These are phyloP conservation scores for Ecliptopera silaceata DNA, from an alignment of 2,888 invertebrate species.

Conservation along the genomic window DNA sequence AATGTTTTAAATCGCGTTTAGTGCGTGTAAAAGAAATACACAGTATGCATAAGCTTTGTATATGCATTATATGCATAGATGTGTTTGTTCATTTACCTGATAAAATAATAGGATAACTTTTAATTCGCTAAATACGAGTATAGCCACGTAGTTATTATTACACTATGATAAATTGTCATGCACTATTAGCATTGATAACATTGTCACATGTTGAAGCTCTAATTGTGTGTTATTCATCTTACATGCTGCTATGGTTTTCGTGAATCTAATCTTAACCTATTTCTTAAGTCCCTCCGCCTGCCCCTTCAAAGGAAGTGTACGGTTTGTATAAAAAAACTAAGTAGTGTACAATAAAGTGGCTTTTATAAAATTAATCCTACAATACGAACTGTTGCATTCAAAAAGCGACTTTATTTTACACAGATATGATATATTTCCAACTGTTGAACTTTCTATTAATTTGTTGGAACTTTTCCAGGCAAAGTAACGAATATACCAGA, in stretches of 20 bases:
- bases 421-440: constrained; percentile 6
- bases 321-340: constrained; percentile 64
- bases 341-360: constrained; percentile 49
- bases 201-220: constrained; percentile 3
- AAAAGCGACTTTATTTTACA: constrained; percentile 46
- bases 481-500: constrained; percentile 99
- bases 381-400: not conserved
- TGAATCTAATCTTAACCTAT: constrained; percentile 27
- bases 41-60: no score
- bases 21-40: no score
- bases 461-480: constrained; percentile 80
- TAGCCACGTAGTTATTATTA: no score
- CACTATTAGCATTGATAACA: not conserved
- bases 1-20: no score
- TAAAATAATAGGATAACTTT: no score
- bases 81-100: no score
- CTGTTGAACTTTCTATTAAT: constrained; percentile 21
- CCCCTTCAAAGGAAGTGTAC: constrained; percentile 59
- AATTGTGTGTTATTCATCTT: constrained; percentile 30
- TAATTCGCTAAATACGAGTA: no score
- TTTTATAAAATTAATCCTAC: constrained; percentile 18
- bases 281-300: constrained; percentile 36
- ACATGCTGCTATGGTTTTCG: constrained; percentile 14
- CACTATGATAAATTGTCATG: no score
- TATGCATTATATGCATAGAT: no score